Evolutionary conservation across 2,113 vertebrate species (phyloP), one percentile per base, ranked within the genome.

Genomic region (Urocolius indicus): DNA sequence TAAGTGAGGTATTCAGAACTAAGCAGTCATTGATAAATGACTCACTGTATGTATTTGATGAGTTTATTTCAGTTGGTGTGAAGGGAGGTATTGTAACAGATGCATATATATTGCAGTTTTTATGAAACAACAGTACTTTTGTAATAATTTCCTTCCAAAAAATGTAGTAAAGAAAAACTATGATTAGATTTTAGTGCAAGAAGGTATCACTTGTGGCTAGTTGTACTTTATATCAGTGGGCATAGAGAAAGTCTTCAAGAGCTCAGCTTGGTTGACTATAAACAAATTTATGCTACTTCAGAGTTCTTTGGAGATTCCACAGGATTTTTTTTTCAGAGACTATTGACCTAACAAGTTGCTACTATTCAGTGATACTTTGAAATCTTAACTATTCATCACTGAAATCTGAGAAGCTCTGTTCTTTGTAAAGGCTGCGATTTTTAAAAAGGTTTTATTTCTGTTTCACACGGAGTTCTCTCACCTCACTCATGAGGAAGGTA

Each of bases 31-130:
- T 72, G 79, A 13, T 63, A 41, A 41, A 41, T 41, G 38, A 41
- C 38, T 41, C 38, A 41, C 38, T 41, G 38, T 29, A 13, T 85
- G 0, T 27, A 2, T 65, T 34, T 43, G 6, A 24, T 43, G 22
- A 48, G 4, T 12, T 80, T 78, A n/a, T 65, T 30, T 16, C 48
- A 52, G 9, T 7, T 14, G n/a, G 16, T 9, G 3, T 75, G 57
- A 83, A 55, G 43, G 38, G 71, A 52, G 12, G 51, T 17, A 72
- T 6, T 23, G 11, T 16, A 43, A 30, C 13, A 59, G 58, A 17
- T 54, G 9, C 0, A 0, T 24, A 7, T 52, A 4, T 45, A 27
- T 49, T 78, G 26, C 10, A 57, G 8, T 45, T 84, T 6, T 46
- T 82, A 18, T 1, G 9, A 48, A 74, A n/a, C 57, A 63, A 20